Evolutionary conservation across 2,888 invertebrate genomes (phyloP), one percentile per base, ranked within the genome.

Genomic region (Caenorhabditis wallacei): DNA sequence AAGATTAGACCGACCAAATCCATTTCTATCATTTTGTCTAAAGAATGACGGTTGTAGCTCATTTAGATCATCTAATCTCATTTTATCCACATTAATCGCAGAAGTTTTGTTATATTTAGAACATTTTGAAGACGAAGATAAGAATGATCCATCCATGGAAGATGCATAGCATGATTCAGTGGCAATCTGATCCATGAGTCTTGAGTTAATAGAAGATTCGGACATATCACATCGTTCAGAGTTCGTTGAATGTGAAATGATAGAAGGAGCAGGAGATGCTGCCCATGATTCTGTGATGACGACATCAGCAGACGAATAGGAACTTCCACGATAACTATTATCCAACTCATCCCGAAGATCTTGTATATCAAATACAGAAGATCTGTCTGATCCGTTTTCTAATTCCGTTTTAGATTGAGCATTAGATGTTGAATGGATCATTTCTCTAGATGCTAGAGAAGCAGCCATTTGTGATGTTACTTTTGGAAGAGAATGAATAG

Each of bases 151-250:
- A 4, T n/a, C n/a, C n/a, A 22, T 35, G 13, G 59, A 22, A 18
- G 20, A 51, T 5, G 30, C 40, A 16, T 57, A 20, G 26, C 43
- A 57, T 20, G 74, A 74, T 37, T 74, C 74, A 1, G 61, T 64
- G 35, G 40, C 18, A 24, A 74, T 63, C 37, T 40, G 22, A 56
- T 1, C 13, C n/a, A 3, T 37, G 1, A 56, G 43, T 26, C 3
- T 24, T 18, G 46, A 18, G 18, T 18, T 48, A 13, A 2, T 1
- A 1, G 46, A 48, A 48, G 18, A 5, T 13, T 43, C 43, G 7
- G 16, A 43, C 11, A 10, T 2, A 43, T 43, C 43, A 43, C 43
- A 13, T 43, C 30, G 30, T 30, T 30, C 10, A 2, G 16, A 40
- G 11, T 16, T 13, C 4, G 2, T 16, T 10, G 40, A 10, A 40